phyloP scores from a whole-genome alignment of 2,113 vertebrate species.

The Syngnathus typhle region DNA sequence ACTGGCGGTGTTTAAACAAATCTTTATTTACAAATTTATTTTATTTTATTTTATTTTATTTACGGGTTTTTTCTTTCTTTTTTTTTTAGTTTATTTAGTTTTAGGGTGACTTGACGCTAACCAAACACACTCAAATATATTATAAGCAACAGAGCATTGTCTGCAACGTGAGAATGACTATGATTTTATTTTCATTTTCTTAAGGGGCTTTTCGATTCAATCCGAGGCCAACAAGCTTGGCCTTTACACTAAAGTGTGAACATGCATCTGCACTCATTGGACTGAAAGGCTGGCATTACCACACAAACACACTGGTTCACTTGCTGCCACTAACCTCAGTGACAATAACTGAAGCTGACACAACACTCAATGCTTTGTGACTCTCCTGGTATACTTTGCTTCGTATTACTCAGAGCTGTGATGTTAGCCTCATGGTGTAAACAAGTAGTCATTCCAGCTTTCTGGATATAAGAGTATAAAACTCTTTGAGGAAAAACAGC shows the following conservation, averaged over 20 bases:
- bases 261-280: slow-evolving; percentile 26
- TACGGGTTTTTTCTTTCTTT: neutral
- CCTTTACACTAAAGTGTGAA: neutral
- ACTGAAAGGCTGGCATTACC: slow-evolving; percentile 9
- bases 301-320: slow-evolving; percentile 27
- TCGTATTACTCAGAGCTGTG: slow-evolving; percentile 1
- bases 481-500: no score
- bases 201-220: neutral
- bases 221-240: no score
- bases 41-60: neutral
- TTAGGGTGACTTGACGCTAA: no score
- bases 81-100: no score
- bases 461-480: no score
- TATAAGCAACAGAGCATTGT: neutral
- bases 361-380: slow-evolving; percentile 38
- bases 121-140: no score
- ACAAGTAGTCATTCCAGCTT: no score
- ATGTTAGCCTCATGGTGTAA: slow-evolving; percentile 6
- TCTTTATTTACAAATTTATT: no score
- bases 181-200: neutral
- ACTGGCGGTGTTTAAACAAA: no score
- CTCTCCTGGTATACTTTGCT: slow-evolving; percentile 17
- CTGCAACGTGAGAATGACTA: neutral
- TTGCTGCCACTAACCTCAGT: slow-evolving; percentile 34
- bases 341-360: slow-evolving; percentile 46